phyloP scores from a whole-genome alignment of 2,797 vertebrate genomes.

The Apogon hyalosoma region DNA sequence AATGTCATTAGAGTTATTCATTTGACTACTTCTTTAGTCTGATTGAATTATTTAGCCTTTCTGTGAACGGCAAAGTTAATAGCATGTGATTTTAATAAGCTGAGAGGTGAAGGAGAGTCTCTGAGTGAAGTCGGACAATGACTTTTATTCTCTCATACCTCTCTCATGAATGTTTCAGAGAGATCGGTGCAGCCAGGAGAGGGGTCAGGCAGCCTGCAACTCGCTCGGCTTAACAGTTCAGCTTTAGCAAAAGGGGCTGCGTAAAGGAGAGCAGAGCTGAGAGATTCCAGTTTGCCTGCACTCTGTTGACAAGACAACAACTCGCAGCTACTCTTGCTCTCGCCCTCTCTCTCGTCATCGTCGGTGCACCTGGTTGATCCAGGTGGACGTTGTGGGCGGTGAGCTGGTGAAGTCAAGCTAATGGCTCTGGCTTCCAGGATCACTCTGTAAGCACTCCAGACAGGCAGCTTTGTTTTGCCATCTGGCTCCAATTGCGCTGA shows the following conservation, averaged over 20 bases:
- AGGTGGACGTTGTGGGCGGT: conserved; percentile 70
- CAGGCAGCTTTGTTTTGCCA: conserved; percentile 82
- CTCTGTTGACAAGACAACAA: conserved; percentile 23
- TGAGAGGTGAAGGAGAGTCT: conserved; percentile 76
- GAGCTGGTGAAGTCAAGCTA: conserved; percentile 72
- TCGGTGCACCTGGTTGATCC: conserved; percentile 66
- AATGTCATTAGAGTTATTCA: conserved; percentile 85
- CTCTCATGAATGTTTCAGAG: conserved; percentile 77
- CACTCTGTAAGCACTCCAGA: conserved; percentile 74
- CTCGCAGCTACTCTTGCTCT: conserved; percentile 19
- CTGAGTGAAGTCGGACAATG: conserved; percentile 67
- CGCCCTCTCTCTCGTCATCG: conserved; percentile 13
- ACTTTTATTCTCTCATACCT: conserved; percentile 69
- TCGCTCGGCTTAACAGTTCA: conserved; percentile 52
- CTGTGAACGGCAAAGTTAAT: conserved; percentile 81
- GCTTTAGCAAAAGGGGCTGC: conserved; percentile 36
- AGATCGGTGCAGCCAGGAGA: conserved; percentile 60
- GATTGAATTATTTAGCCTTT: conserved; percentile 85
- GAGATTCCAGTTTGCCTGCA: conserved; percentile 13
- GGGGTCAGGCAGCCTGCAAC: conserved; percentile 63
- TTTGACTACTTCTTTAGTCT: conserved; percentile 82
- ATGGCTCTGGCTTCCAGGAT: conserved; percentile 73
- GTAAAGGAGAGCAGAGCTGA: conserved; percentile 1
- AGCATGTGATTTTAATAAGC: conserved; percentile 86
- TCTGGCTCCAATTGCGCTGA: conserved; percentile 83